Percentiles rank a stretch among this genome's conserved stretches.
phyloP scores from a whole-genome alignment of 2,888 invertebrate genomes.

The Actias luna region DNA sequence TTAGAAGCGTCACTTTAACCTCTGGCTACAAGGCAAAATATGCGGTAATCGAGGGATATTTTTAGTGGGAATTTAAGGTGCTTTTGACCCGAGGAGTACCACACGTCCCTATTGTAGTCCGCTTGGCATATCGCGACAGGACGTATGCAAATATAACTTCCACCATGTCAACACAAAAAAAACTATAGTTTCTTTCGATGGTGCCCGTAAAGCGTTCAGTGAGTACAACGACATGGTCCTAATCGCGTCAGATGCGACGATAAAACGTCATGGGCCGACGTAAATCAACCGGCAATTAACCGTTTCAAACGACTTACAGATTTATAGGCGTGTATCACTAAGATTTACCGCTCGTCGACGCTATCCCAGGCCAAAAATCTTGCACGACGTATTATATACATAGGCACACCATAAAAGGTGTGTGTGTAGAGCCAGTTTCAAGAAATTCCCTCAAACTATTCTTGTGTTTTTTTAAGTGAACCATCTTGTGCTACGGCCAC shows the following conservation, averaged over 20 bases:
- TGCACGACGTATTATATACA: neutral
- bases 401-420: slow-evolving; percentile 1
- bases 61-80: too few species aligned
- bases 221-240: slow-evolving; percentile 4
- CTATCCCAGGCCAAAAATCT: slow-evolving; percentile 3
- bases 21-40: too few species aligned
- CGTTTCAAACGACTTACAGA: slow-evolving; percentile 29
- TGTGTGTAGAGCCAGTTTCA: neutral
- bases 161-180: neutral
- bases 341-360: neutral
- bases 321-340: slow-evolving; percentile 24
- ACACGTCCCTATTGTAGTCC: too few species aligned
- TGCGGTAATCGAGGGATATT: too few species aligned
- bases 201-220: neutral
- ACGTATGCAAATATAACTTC: too few species aligned
- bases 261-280: slow-evolving; percentile 23
- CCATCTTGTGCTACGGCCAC: too few species aligned
- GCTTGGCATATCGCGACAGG: too few species aligned
- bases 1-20: too few species aligned
- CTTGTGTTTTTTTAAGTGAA: too few species aligned
- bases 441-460: too few species aligned
- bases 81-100: too few species aligned
- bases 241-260: slow-evolving; percentile 20
- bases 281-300: slow-evolving; percentile 35
- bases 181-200: neutral